A percentile compares a stretch with the other conserved stretches of the same genome.
These are phyloP conservation scores for Anarhynchus alexandrinus DNA, from an alignment of 2,113 vertebrate species.

Conservation along the genomic window DNA sequence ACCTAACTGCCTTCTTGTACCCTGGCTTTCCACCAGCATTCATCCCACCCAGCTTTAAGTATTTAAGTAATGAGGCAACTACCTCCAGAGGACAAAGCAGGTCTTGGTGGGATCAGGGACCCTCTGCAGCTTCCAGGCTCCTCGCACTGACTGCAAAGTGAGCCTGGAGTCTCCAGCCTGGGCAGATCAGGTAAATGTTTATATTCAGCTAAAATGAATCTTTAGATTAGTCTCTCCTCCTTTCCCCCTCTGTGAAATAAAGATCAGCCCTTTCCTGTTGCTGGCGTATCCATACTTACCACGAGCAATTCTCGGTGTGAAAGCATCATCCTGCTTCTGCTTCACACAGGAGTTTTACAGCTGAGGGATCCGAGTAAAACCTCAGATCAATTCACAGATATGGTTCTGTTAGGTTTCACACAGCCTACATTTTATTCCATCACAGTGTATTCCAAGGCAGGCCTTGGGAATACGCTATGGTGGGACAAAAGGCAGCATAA, in stretches of 20 bases:
- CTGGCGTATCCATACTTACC: background rate
- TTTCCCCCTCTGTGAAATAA: background rate
- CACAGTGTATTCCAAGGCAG: background rate
- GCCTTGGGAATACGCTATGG: background rate
- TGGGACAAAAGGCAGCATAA: background rate
- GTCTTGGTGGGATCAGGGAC: background rate
- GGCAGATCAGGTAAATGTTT: background rate
- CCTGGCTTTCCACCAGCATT: background rate
- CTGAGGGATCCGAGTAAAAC: background rate
- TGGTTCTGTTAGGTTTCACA: background rate
- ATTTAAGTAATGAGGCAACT: background rate
- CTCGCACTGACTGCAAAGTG: background rate
- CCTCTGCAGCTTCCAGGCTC: background rate
- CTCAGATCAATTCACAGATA: background rate
- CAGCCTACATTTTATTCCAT: background rate
- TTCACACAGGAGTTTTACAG: background rate
- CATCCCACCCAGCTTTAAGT: background rate
- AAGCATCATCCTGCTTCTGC: background rate
- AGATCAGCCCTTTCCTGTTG: background rate
- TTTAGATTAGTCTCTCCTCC: background rate
- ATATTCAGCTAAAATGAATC: background rate
- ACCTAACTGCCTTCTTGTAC: background rate
- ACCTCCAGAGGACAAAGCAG: background rate
- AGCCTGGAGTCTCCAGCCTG: background rate
- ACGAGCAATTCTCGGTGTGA: background rate